Evolutionary conservation across 2,797 vertebrate genomes (phyloP).

Genomic region (Choloepus didactylus): DNA sequence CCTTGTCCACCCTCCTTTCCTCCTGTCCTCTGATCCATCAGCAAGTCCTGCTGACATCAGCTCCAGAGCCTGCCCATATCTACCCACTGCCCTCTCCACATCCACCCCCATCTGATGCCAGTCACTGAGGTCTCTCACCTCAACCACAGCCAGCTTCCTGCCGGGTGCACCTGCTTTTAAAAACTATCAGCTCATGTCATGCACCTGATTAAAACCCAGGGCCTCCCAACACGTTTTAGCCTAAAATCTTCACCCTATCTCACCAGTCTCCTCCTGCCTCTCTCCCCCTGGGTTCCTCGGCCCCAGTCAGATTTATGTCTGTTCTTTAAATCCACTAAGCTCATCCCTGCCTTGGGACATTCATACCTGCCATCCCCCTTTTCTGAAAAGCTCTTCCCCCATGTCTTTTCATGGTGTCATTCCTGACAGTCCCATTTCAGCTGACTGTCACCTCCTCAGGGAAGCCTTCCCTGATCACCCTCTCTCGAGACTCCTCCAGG

Average conservation of each 20-base stretch:
- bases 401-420: neutral
- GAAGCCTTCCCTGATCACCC: neutral
- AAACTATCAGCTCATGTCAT: neutral
- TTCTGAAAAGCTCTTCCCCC: neutral
- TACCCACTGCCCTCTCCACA: neutral
- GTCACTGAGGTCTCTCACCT: neutral
- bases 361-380: neutral
- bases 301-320: neutral
- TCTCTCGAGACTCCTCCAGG: neutral
- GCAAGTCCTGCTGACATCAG: neutral
- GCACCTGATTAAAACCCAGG: neutral
- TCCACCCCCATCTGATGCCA: neutral
- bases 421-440: neutral
- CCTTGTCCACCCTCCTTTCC: neutral
- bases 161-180: neutral
- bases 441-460: neutral
- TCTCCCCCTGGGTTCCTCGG: neutral
- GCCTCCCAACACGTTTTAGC: neutral
- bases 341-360: neutral
- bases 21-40: neutral
- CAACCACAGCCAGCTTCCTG: neutral
- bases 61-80: too few species aligned
- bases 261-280: neutral
- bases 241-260: neutral
- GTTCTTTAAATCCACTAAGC: neutral